Percentiles rank a stretch among this genome's conserved stretches.
Conservation (phyloP, 1,140 invertebrate species). For the Drosophila gunungcola region DNA sequence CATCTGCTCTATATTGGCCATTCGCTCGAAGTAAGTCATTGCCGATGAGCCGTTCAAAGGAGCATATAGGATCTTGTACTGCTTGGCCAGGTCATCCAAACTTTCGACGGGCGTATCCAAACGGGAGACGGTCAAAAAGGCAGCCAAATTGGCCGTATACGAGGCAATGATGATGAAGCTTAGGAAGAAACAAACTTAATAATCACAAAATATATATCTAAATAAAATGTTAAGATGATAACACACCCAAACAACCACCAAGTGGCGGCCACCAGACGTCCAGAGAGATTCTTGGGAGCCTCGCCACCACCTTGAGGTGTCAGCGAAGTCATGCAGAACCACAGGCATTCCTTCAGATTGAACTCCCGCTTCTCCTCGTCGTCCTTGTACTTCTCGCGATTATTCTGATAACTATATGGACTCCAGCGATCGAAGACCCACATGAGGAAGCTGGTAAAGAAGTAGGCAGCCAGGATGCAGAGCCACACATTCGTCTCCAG, state of each 20-base stretch:
- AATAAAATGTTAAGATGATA: no score
- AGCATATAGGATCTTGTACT: conserved; percentile 98
- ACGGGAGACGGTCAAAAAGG: conserved; percentile 96
- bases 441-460: conserved; percentile 97
- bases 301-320: conserved; percentile 95
- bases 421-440: conserved; percentile 98
- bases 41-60: conserved; percentile 91
- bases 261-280: conserved; percentile 95
- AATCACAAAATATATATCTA: neutral
- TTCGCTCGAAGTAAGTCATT: conserved; percentile 97
- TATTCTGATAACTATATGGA: conserved; percentile 98
- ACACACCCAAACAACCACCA: conserved; percentile 97
- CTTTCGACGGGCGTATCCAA: conserved; percentile 96
- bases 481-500: conserved; percentile 98
- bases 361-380: conserved; percentile 98
- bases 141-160: conserved; percentile 98
- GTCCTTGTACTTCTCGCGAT: conserved; percentile 95
- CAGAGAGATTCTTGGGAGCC: conserved; percentile 97
- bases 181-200: conserved; percentile 23
- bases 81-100: conserved; percentile 96
- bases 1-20: conserved; percentile 96
- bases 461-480: conserved; percentile 97
- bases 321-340: conserved; percentile 99
- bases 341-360: conserved; percentile 97
- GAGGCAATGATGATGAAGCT: conserved; percentile 98